Conservation (phyloP, 2,113 vertebrate genomes). For the Eira barbara region DNA sequence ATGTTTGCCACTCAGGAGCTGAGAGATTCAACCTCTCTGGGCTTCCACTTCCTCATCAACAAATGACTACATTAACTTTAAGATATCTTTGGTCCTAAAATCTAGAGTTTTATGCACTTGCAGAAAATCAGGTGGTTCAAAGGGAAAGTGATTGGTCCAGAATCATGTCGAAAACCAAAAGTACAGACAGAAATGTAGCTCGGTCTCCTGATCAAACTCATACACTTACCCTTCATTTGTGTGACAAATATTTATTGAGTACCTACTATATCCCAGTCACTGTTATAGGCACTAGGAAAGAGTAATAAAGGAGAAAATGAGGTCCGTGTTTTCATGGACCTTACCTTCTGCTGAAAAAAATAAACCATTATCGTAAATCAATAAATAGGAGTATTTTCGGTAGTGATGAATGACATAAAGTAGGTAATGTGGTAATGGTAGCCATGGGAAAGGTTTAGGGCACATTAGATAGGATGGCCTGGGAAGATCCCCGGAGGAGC, state of each 20-base stretch:
- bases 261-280: background rate
- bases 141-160: background rate
- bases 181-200: background rate
- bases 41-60: background rate
- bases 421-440: background rate
- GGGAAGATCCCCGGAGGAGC: background rate
- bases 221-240: background rate
- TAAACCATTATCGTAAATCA: background rate
- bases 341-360: background rate
- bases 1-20: background rate
- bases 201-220: background rate
- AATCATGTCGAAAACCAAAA: background rate
- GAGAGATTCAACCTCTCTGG: background rate
- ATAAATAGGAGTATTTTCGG: background rate
- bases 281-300: background rate
- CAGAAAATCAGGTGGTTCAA: background rate
- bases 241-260: background rate
- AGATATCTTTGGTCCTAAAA: background rate
- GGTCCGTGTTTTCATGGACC: background rate
- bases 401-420: background rate
- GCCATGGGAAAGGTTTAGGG: background rate
- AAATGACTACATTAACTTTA: background rate
- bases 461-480: background rate
- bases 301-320: background rate
- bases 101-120: background rate